These are phyloP conservation scores for Cirrhinus mrigala DNA, from an alignment of 2,797 vertebrate genomes.

Conservation along the genomic window DNA sequence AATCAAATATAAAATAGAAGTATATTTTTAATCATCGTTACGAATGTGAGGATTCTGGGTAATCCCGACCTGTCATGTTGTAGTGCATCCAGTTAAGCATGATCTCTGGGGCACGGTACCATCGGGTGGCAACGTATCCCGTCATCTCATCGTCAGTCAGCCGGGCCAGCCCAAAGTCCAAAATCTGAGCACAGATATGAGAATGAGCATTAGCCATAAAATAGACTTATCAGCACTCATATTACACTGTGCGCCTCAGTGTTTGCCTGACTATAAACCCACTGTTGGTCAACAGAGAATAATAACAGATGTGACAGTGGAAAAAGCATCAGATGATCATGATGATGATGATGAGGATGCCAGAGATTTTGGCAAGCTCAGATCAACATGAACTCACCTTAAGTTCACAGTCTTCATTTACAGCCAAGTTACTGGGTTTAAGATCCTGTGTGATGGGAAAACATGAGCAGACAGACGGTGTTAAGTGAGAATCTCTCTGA, in stretches of 20 bases:
- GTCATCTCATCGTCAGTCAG: conserved; percentile 99
- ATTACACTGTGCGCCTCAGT: conserved; percentile 20
- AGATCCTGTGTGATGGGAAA: conserved; percentile 84
- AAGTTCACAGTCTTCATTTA: conserved; percentile 98
- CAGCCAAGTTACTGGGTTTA: conserved; percentile 97
- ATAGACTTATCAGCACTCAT: conserved; percentile 1
- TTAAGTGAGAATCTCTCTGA: conserved; percentile 55
- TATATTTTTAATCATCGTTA: neutral
- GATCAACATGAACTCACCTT: conserved; percentile 81
- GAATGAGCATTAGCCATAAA: conserved; percentile 36
- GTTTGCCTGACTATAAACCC: conserved; percentile 44
- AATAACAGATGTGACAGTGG: conserved; percentile 22
- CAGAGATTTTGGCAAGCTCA: neutral
- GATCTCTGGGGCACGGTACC: conserved; percentile 98
- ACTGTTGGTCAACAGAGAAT: conserved; percentile 28
- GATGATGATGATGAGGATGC: neutral
- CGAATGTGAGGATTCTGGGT: neutral
- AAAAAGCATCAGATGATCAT: conserved; percentile 21
- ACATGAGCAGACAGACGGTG: conserved; percentile 12
- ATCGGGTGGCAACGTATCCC: conserved; percentile 94
- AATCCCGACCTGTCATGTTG: conserved; percentile 91
- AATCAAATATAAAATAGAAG: too few species aligned
- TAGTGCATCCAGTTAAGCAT: conserved; percentile 99
- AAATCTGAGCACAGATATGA: conserved; percentile 80
- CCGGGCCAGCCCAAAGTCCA: conserved; percentile 96